These are phyloP conservation scores for Ladona fulva DNA, from an alignment of 1,140 invertebrate species.

Conservation along the genomic window DNA sequence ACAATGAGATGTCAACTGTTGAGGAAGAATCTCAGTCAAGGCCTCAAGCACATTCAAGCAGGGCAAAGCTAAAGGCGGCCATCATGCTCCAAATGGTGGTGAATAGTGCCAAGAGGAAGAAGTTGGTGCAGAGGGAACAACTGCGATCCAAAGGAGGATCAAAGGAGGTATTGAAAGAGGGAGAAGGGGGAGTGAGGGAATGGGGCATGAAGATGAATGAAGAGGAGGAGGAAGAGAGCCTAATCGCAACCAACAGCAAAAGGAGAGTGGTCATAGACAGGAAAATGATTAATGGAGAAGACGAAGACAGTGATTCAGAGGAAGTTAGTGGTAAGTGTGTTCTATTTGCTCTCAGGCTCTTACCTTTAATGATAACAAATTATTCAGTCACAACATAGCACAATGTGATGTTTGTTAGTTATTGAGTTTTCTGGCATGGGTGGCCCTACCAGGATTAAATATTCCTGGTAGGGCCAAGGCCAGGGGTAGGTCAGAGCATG, in stretches of 20 bases:
- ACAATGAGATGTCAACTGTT: not conserved
- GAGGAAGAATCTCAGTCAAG: not conserved
- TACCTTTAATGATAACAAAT: too few species aligned
- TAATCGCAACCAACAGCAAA: too few species aligned
- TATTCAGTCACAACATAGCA: too few species aligned
- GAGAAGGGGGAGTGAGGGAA: not conserved
- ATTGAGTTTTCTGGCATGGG: too few species aligned
- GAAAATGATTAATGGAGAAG: not conserved
- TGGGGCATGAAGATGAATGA: not conserved
- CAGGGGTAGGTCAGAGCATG: too few species aligned
- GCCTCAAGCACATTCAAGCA: not conserved
- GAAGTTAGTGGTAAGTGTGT: not conserved
- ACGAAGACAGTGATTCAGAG: not conserved
- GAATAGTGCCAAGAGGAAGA: not conserved
- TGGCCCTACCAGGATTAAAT: too few species aligned
- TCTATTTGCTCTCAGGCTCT: too few species aligned
- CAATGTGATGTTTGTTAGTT: too few species aligned
- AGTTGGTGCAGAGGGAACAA: not conserved
- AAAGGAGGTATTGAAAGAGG: not conserved
- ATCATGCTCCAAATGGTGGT: not conserved
- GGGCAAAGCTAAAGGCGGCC: not conserved
- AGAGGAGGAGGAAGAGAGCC: not conserved
- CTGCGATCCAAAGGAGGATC: not conserved
- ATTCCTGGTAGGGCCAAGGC: too few species aligned
- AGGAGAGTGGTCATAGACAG: not conserved